These are phyloP conservation scores for Brotogeris chrysoptera DNA, from an alignment of 2,797 vertebrate genomes.

Conservation along the genomic window DNA sequence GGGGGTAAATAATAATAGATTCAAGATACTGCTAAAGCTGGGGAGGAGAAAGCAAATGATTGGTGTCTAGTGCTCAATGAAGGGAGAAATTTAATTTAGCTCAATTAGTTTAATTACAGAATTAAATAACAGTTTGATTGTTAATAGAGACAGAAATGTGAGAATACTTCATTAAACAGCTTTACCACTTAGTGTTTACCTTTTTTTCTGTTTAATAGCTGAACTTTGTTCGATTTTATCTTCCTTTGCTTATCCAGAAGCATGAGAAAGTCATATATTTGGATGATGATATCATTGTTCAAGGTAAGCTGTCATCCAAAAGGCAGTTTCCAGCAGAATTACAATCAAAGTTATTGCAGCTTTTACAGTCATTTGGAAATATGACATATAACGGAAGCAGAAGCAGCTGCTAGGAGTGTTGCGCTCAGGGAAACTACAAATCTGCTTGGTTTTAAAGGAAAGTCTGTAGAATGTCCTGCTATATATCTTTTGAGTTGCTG, in stretches of 20 bases:
- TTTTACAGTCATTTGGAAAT: neutral
- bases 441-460: neutral
- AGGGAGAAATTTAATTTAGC: neutral
- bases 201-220: constrained; percentile 77
- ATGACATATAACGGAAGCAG: neutral
- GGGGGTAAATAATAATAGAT: neutral
- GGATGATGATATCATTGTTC: constrained; percentile 95
- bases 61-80: neutral
- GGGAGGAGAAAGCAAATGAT: neutral
- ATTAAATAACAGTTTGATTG: neutral
- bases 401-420: neutral
- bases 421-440: neutral
- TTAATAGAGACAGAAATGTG: neutral
- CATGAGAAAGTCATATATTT: constrained; percentile 92
- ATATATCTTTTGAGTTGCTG: neutral
- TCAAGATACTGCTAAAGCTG: neutral
- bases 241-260: constrained; percentile 87
- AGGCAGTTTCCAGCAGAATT: neutral
- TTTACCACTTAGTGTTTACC: neutral
- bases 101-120: neutral
- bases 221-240: constrained; percentile 95
- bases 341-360: neutral
- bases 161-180: neutral
- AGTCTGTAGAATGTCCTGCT: neutral
- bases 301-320: constrained; percentile 79